These are phyloP conservation scores for Metaphire vulgaris DNA, from an alignment of 1,140 invertebrate genomes.

Conservation along the genomic window DNA sequence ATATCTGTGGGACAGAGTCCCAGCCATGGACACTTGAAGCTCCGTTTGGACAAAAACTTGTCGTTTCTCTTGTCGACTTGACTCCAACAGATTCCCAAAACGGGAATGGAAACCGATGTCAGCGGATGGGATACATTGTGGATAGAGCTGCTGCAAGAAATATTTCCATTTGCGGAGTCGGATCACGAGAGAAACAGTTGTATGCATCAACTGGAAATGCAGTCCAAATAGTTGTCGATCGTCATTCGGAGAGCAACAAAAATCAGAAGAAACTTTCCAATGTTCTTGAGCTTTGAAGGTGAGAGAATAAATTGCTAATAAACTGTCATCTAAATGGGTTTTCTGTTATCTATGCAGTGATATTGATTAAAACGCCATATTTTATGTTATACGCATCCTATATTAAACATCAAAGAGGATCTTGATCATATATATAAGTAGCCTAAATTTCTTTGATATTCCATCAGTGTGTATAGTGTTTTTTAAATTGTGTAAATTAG, in stretches of 20 bases:
- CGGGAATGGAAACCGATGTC: background rate
- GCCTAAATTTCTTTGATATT: no score
- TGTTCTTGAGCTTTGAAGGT: no score
- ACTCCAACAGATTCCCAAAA: background rate
- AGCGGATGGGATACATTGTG: background rate
- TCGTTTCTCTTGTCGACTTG: background rate
- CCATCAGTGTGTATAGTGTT: no score
- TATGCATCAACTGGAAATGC: background rate
- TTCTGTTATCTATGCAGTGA: no score
- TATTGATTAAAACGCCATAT: no score
- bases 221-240: background rate
- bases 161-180: background rate
- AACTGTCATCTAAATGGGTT: no score
- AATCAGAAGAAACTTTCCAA: background rate
- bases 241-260: background rate
- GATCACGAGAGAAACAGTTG: background rate
- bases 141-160: background rate
- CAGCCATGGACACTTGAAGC: background rate
- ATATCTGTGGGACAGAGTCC: background rate
- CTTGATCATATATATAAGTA: no score
- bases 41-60: background rate
- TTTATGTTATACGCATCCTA: no score
- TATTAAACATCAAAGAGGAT: no score
- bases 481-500: no score
- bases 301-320: no score